phyloP scores from a whole-genome alignment of 2,113 vertebrate genomes.

The Antigone vipio region DNA sequence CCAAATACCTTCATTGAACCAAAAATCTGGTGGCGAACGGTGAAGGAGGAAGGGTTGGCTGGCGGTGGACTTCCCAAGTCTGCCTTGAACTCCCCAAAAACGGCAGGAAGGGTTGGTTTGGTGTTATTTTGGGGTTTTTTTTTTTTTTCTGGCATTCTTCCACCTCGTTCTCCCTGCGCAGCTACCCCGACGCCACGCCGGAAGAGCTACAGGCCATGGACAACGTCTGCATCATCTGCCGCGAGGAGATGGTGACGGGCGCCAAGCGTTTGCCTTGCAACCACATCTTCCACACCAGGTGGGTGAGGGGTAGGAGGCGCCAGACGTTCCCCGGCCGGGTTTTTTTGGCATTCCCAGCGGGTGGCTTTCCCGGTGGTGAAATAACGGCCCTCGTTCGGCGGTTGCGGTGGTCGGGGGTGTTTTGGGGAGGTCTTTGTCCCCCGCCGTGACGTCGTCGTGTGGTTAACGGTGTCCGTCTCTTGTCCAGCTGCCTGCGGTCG shows the following conservation, averaged over 20 bases:
- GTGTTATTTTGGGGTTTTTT: too few species aligned
- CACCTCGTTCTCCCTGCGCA: neutral
- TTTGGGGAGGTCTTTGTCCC: neutral
- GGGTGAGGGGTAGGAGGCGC: neutral
- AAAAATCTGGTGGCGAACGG: neutral
- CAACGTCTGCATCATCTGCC: slow-evolving; percentile 96
- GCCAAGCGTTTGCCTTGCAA: slow-evolving; percentile 95
- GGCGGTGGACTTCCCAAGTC: rapidly evolving
- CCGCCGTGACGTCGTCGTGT: rapidly evolving
- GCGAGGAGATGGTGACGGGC: slow-evolving; percentile 95
- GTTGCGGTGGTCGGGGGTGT: neutral
- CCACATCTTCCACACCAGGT: slow-evolving; percentile 98
- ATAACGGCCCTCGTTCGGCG: rapidly evolving
- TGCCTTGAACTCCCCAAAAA: neutral
- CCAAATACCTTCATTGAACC: neutral
- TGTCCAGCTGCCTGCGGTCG: slow-evolving; percentile 88
- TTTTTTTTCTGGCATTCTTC: neutral
- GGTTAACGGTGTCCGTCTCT: rapidly evolving
- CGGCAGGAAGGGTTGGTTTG: neutral
- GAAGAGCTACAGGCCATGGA: slow-evolving; percentile 92
- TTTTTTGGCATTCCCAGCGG: too few species aligned
- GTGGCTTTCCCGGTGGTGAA: too few species aligned
- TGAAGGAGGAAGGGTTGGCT: too few species aligned
- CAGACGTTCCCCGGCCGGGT: neutral
- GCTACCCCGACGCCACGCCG: slow-evolving; percentile 92